These are phyloP conservation scores for Leptopilina boulardi DNA, from an alignment of 1,140 invertebrate genomes.

Conservation along the genomic window DNA sequence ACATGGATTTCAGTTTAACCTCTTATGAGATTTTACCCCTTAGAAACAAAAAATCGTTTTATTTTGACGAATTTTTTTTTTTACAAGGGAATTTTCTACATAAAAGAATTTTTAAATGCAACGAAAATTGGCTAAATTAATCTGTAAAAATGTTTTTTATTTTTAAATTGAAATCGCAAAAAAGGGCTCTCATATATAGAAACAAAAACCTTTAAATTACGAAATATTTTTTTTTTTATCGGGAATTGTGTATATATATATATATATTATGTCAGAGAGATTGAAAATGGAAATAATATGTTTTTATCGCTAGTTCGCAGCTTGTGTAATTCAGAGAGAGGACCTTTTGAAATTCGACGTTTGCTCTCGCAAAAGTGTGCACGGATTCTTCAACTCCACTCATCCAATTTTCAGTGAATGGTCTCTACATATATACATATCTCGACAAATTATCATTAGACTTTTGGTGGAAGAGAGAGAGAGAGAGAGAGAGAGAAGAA, in stretches of 20 bases:
- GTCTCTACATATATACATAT: not conserved
- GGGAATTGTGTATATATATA: not conserved
- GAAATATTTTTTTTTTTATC: not conserved
- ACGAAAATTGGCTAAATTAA: too few species aligned
- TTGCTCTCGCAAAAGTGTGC: not conserved
- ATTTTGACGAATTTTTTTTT: too few species aligned
- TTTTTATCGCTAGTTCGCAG: constrained; percentile 14
- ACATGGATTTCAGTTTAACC: not conserved
- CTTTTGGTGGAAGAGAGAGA: not conserved
- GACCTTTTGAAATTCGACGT: constrained; percentile 21
- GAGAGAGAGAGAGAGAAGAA: not conserved
- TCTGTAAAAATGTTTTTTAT: too few species aligned
- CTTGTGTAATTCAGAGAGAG: not conserved
- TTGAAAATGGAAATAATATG: constrained; percentile 22
- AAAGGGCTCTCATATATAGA: too few species aligned
- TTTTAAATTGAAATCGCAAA: too few species aligned
- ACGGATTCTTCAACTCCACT: constrained; percentile 12
- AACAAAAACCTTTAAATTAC: not conserved
- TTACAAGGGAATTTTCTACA: too few species aligned
- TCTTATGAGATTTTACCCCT: not conserved
- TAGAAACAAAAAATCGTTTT: too few species aligned
- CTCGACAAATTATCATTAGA: constrained; percentile 24
- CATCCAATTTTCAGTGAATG: constrained; percentile 8
- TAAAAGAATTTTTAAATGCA: not conserved
- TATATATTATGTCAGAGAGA: not conserved